phyloP scores from a whole-genome alignment of 2,113 vertebrate species.

The Jacana jacana region DNA sequence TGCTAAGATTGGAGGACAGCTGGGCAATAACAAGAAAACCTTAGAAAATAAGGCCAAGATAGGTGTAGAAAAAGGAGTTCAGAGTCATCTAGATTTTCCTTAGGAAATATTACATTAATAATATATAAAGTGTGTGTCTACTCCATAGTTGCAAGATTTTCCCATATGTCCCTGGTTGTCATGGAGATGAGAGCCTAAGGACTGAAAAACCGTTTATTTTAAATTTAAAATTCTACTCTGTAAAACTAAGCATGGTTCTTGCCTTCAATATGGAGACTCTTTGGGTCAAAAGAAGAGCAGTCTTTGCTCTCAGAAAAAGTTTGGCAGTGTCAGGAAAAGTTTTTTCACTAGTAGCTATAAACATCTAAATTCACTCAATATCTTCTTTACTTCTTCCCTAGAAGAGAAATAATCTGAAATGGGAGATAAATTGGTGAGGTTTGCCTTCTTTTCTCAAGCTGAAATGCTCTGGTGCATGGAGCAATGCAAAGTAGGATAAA shows the following conservation, averaged over 20 bases:
- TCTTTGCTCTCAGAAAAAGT: neutral
- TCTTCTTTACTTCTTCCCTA: neutral
- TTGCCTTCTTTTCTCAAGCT: neutral
- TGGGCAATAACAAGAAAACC: neutral
- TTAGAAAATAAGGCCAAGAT: neutral
- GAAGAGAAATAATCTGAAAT: neutral
- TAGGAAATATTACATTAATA: constrained; percentile 32
- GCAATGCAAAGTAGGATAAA: neutral
- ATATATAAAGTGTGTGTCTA: neutral
- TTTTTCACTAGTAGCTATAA: neutral
- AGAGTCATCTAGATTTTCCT: neutral
- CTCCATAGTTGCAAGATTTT: constrained; percentile 7
- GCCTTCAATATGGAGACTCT: neutral
- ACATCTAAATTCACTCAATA: neutral
- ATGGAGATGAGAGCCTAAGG: constrained; percentile 16
- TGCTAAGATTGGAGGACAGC: neutral
- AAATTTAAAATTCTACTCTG: constrained; percentile 1
- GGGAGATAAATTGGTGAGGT: neutral
- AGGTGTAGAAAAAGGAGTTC: neutral
- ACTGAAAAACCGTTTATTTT: constrained; percentile 16
- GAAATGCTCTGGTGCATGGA: neutral
- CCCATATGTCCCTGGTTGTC: constrained; percentile 13
- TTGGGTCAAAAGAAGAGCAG: neutral
- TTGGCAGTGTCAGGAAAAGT: neutral
- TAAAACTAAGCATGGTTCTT: neutral